phyloP scores from a whole-genome alignment of 2,113 vertebrate genomes.

The Brevimyrus niger region DNA sequence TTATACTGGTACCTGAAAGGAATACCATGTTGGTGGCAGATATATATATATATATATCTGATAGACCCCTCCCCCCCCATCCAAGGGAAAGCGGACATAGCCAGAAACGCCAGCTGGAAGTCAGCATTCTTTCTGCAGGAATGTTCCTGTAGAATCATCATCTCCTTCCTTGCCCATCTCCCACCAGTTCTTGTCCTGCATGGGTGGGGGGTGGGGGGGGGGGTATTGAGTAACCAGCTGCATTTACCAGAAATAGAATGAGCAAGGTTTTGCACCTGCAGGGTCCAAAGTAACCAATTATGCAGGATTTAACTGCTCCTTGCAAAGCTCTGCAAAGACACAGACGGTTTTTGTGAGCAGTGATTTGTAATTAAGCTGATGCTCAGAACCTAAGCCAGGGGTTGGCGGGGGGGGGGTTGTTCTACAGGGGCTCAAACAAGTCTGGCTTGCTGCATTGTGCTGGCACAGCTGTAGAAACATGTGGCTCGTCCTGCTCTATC shows the following conservation, averaged over 20 bases:
- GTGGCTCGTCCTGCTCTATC: not conserved
- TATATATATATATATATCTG: not conserved
- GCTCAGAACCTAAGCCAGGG: conserved; percentile 15
- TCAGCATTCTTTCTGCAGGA: not conserved
- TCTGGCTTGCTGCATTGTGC: not conserved
- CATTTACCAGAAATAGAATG: conserved; percentile 14
- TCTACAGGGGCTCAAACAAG: not conserved
- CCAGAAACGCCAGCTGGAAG: not conserved
- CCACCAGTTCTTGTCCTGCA: conserved; percentile 19
- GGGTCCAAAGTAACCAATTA: conserved; percentile 17
- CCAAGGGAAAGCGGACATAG: not conserved
- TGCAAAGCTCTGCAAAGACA: conserved; percentile 23
- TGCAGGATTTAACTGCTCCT: conserved; percentile 20
- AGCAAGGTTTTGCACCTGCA: conserved; percentile 18
- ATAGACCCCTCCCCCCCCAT: not conserved
- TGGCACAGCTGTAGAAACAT: conserved; percentile 2
- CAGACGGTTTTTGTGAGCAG: conserved; percentile 8
- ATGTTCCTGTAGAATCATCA: not conserved
- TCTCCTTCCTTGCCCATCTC: conserved; percentile 2
- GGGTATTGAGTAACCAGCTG: conserved; percentile 15
- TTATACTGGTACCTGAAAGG: no score
- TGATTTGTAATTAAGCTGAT: conserved; percentile 22
- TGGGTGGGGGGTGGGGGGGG: not conserved
- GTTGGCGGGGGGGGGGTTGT: not conserved
- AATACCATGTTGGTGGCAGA: not conserved